Percentiles rank a stretch among this genome's conserved stretches.
These are phyloP conservation scores for Drosophila greeni DNA, from an alignment of 2,888 invertebrate species.

Conservation along the genomic window DNA sequence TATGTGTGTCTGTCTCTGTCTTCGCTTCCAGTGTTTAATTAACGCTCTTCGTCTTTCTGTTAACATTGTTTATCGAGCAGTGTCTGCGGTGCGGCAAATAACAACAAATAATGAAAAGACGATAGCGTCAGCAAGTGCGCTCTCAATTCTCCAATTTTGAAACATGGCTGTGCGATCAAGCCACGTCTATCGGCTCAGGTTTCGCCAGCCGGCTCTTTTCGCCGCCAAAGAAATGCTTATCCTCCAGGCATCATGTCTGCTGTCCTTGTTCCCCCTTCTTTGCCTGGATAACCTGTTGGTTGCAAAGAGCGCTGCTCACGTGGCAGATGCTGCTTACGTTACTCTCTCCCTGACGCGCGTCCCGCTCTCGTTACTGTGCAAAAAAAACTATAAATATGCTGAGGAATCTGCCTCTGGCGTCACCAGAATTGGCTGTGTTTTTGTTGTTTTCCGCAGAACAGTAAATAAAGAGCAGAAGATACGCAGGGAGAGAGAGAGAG, in stretches of 20 bases:
- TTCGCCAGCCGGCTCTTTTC: slow-evolving; percentile 9
- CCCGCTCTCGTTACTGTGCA: slow-evolving; percentile 15
- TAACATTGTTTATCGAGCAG: slow-evolving; percentile 59
- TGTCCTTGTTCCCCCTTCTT: slow-evolving; percentile 14
- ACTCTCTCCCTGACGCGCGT: slow-evolving; percentile 6
- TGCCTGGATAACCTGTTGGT: slow-evolving; percentile 32
- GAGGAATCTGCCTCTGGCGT: slow-evolving; percentile 25
- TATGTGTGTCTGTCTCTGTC: slow-evolving; percentile 38
- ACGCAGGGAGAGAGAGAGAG: slow-evolving; percentile 7
- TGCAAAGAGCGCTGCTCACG: slow-evolving; percentile 16
- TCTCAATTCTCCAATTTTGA: slow-evolving; percentile 23
- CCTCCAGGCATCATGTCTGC: neutral
- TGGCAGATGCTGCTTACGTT: slow-evolving; percentile 20
- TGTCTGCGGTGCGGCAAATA: slow-evolving; percentile 38
- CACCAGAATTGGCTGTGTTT: slow-evolving; percentile 17
- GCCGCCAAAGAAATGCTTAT: neutral
- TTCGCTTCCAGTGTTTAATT: slow-evolving; percentile 60
- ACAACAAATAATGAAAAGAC: slow-evolving; percentile 24
- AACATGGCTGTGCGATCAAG: slow-evolving; percentile 64
- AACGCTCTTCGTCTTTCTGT: slow-evolving; percentile 48
- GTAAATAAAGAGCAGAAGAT: slow-evolving; percentile 13
- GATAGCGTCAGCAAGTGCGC: slow-evolving; percentile 53
- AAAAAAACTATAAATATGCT: slow-evolving; percentile 20
- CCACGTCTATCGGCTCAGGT: slow-evolving; percentile 51
- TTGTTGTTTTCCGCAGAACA: slow-evolving; percentile 18